phyloP scores from a whole-genome alignment of 2,113 vertebrate species.

The Gila orcuttii region DNA sequence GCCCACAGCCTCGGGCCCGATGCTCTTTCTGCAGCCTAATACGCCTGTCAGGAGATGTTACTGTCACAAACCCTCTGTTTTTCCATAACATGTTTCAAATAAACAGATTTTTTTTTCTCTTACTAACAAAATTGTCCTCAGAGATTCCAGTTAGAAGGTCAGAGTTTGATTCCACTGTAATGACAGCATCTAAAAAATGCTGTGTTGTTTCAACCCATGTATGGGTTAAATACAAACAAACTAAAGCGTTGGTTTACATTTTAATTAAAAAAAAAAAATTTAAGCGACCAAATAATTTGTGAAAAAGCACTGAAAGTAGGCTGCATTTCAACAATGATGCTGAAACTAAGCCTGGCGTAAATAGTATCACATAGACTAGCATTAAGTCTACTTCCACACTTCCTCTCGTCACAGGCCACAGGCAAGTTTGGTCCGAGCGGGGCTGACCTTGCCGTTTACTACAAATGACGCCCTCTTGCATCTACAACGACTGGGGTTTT shows the following conservation, averaged over 20 bases:
- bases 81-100: slow-evolving; percentile 73
- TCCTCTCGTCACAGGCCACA: slow-evolving; percentile 58
- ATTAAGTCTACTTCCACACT: not conserved
- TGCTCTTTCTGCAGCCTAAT: slow-evolving; percentile 95
- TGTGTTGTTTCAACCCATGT: no score
- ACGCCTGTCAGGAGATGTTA: slow-evolving; percentile 95
- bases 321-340: not conserved
- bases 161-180: not conserved
- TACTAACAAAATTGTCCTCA: slow-evolving; percentile 54
- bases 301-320: no score
- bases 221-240: no score
- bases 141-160: slow-evolving; percentile 45
- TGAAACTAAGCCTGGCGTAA: not conserved
- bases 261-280: no score
- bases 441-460: slow-evolving; percentile 75
- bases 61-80: slow-evolving; percentile 80
- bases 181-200: not conserved
- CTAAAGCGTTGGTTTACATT: no score
- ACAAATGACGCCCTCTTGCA: slow-evolving; percentile 59
- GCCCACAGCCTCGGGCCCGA: slow-evolving; percentile 86
- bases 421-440: slow-evolving; percentile 62
- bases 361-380: not conserved
- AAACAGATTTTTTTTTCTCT: slow-evolving; percentile 65
- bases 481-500: slow-evolving; percentile 48
- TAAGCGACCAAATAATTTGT: not conserved